A percentile compares a stretch with the other conserved stretches of the same genome.
Conservation (phyloP, 2,113 vertebrate species). For the Platanista minor region DNA sequence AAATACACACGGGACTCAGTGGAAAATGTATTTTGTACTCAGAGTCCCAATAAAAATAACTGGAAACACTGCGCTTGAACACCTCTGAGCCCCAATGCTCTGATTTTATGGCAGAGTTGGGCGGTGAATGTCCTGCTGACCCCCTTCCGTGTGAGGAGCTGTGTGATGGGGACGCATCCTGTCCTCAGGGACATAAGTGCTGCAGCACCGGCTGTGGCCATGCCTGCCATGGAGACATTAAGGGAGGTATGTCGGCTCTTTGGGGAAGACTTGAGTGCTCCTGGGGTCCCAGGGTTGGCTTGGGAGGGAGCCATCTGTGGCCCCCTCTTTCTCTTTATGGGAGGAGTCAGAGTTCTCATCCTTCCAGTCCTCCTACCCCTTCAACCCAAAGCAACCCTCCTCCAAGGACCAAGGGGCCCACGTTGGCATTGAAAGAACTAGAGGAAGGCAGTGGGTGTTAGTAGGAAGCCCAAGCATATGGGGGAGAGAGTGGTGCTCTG, state of each 20-base stretch:
- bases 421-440: not conserved
- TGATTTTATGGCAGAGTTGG: constrained; percentile 33
- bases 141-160: constrained; percentile 57
- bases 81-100: not conserved
- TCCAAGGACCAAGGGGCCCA: not conserved
- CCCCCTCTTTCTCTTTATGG: not conserved
- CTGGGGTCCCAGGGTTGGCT: not conserved
- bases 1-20: not conserved
- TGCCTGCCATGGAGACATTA: constrained; percentile 17
- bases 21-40: not conserved
- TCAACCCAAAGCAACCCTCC: not conserved
- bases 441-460: not conserved
- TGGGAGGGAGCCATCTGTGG: not conserved
- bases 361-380: not conserved
- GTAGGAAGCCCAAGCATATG: not conserved
- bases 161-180: constrained; percentile 45
- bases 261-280: not conserved
- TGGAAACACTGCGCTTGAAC: not conserved
- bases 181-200: constrained; percentile 66
- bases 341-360: not conserved
- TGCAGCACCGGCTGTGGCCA: constrained; percentile 65
- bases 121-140: constrained; percentile 47
- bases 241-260: constrained; percentile 33
- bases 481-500: not conserved
- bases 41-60: not conserved